Evolutionary conservation across 2,797 vertebrate species (phyloP), one percentile per base, ranked within the genome.

Genomic region (Poecilia velifera): DNA sequence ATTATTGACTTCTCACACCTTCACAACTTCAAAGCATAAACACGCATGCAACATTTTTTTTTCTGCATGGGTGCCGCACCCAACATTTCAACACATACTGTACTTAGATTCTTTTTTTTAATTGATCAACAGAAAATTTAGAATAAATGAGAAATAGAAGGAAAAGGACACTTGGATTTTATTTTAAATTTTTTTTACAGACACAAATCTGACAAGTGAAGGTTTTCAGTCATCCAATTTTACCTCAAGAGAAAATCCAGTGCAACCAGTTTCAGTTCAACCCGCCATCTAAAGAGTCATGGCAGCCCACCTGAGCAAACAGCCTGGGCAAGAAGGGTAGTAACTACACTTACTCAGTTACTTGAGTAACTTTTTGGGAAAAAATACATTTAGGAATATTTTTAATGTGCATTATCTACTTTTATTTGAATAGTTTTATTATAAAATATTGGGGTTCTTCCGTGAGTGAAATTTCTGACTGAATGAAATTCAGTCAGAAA

Each of bases 1-100:
- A 73, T 34, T 51, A 25, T 43, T 74, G 73, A 87, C 64, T 74
- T 62, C 76, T 85, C 49, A 6, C 31, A 64, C 31, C 62, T 64
- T 64, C 59, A 20, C 16, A 31, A 6, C 31, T 36, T 64, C 59
- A 36, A 7, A 31, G 46, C 62, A 72, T 55, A 55, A 82, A 81
- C 80, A 74, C 41, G 53, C 66, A 64, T 14, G 20, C 28, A 39
- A 3, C 51, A 47, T 41, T 49, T 66, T 41, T 31, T 70, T 62
- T 82, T 46, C 53, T 3, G 5, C 49, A 81, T n/a, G n/a, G 12
- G 51, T 39, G 55, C 31, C 12, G 2, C 14, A 64, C 31, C 59
- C 36, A 22, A 74, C 49, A 45, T 83, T 14, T 57, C 49, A 51
- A 2, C 57, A 5, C 28, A 31, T 31, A 12, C 28, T n/a, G 14